These are phyloP conservation scores for Mimas tiliae DNA, from an alignment of 2,888 invertebrate species.

Conservation along the genomic window DNA sequence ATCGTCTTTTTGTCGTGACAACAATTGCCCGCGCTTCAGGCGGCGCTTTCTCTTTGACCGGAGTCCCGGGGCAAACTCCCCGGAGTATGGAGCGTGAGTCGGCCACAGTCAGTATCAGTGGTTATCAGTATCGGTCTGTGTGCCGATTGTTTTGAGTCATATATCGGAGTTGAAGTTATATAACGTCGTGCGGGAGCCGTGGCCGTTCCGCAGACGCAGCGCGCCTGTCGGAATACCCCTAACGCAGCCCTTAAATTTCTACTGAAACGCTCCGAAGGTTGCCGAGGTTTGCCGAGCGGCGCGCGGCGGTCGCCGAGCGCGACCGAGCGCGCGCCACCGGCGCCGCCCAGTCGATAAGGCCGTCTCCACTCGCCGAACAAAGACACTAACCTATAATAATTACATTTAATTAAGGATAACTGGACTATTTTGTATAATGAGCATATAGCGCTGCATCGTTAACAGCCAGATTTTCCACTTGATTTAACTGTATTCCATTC, in stretches of 20 bases:
- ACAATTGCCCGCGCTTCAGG: slow-evolving; percentile 64
- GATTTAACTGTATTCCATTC: slow-evolving; percentile 42
- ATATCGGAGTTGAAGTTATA: slow-evolving; percentile 55
- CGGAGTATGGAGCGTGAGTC: slow-evolving; percentile 1
- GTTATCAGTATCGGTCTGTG: slow-evolving; percentile 11
- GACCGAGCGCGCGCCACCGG: slow-evolving; percentile 71
- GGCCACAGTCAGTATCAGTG: background rate
- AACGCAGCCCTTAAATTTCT: slow-evolving; percentile 82
- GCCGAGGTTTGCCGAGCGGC: slow-evolving; percentile 57
- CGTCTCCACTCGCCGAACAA: slow-evolving; percentile 81
- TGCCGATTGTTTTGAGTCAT: slow-evolving; percentile 45
- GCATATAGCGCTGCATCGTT: slow-evolving; percentile 62
- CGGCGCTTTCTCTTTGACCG: slow-evolving; percentile 56
- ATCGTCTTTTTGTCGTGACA: slow-evolving; percentile 68
- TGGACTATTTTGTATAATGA: slow-evolving; percentile 73
- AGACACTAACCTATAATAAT: slow-evolving; percentile 84
- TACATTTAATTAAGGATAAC: slow-evolving; percentile 82
- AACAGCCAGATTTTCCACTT: slow-evolving; percentile 53
- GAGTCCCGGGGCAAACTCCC: background rate
- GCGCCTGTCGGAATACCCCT: slow-evolving; percentile 67
- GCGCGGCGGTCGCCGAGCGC: slow-evolving; percentile 58
- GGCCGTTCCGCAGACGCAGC: slow-evolving; percentile 59
- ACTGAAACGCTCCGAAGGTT: slow-evolving; percentile 62
- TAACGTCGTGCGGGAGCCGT: slow-evolving; percentile 61
- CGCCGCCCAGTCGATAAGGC: slow-evolving; percentile 85